Evolutionary conservation across 2,113 vertebrate species (phyloP).

Genomic region (Ascaphus truei): DNA sequence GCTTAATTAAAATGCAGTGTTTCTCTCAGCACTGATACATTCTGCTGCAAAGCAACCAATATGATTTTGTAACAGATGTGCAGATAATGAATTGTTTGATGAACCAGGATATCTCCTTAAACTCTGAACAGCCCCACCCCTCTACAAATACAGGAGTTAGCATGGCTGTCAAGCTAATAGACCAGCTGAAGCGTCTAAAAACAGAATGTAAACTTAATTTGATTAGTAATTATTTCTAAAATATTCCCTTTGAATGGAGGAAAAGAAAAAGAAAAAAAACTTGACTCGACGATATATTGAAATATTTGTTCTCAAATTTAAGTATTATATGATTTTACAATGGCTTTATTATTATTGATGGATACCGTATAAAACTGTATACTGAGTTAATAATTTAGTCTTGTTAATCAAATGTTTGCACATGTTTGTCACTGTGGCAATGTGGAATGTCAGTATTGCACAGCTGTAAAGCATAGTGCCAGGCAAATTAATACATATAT

Average conservation of each 20-base stretch:
- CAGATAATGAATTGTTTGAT: constrained; percentile 17
- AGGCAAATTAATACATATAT: no score
- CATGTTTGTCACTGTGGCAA: no score
- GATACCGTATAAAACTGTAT: no score
- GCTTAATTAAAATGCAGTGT: constrained; percentile 6
- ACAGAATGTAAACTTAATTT: background rate
- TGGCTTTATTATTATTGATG: no score
- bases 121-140: background rate
- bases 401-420: no score
- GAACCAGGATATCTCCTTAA: constrained; percentile 3
- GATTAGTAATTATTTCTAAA: constrained; percentile 9
- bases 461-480: no score
- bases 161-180: background rate
- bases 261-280: background rate
- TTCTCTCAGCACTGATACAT: background rate
- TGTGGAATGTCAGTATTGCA: no score
- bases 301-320: no score
- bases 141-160: background rate
- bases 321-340: no score
- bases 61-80: constrained; percentile 18
- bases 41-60: background rate
- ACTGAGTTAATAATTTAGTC: no score
- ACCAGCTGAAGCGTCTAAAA: constrained; percentile 2
- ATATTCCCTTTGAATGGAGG: background rate
- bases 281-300: no score